Base-by-base conservation (phyloP, 2,797 vertebrate species). In the Rhabdomys pumilio region DNA sequence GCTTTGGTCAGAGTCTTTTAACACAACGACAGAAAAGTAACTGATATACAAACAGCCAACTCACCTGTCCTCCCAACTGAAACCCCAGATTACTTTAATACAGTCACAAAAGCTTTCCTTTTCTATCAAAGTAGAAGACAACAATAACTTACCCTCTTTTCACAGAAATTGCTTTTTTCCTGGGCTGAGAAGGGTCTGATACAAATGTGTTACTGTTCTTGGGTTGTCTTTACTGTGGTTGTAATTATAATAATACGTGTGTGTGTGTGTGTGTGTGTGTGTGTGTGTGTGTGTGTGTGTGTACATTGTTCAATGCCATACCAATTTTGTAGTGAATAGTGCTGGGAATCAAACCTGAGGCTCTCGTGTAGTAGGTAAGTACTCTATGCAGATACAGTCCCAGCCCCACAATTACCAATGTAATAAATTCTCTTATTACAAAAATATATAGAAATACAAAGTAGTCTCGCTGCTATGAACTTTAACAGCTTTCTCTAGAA, bases 191-290 rank as follows among this genome's bases (percentile, higher is more conserved):
- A 94, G 59, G 12, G 17, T 22, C 65, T 34, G 12, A 53, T 69
- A 13, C 47, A 90, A 55, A 72, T 72, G 84, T 75, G 10, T 81
- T 96, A 73, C 81, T 89, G 76, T 72, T 92, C 50, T 82, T 85
- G 55, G 44, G 26, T 77, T 89, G 14, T 63, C 29, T 81, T 86
- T 93, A 44, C 79, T 55, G 9, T 55, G 55, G 14, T 79, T 94
- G 55, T 61, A 12, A 61, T 88, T 82, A 73, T 89, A 1, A 65
- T 63, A 93, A 63, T 77, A 50, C 34, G 12, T 53, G 47, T 88
- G 72, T 55, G 11, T 19, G 12, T 63, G 29, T 50, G 47, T 88
- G 65, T 61, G 24, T 53, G 19, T 31, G 31, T 50, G 38, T 88
- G 63, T 59, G 14, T 22, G 15, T 61, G 14, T 22, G 15, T 61